These are phyloP conservation scores for Bryconaethiops microstoma DNA, from an alignment of 2,797 vertebrate species.

Conservation along the genomic window DNA sequence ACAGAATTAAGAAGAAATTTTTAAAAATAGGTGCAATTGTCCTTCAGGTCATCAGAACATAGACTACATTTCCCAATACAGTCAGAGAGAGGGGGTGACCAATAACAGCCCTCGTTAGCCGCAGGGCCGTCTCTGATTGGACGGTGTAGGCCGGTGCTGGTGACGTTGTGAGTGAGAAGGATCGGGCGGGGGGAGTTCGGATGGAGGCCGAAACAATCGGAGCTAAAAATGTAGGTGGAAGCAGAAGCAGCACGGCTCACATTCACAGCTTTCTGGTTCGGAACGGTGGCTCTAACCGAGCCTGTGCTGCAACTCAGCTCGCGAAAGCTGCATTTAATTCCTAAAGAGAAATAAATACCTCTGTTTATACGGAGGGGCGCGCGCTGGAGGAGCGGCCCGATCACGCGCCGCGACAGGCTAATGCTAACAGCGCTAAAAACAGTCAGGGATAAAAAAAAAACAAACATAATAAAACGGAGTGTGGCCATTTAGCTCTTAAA, in stretches of 20 bases:
- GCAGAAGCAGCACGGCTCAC: background rate
- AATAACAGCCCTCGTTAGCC: background rate
- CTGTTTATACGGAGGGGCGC: background rate
- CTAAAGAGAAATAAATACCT: background rate
- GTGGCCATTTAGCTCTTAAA: background rate
- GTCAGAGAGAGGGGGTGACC: background rate
- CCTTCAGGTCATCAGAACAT: too few species aligned
- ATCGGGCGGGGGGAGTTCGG: constrained; percentile 21
- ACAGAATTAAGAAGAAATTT: background rate
- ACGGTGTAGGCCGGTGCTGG: background rate
- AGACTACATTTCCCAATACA: background rate
- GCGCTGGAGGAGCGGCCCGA: constrained; percentile 5
- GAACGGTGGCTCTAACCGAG: background rate
- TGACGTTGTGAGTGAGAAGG: background rate
- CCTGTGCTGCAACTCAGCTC: background rate
- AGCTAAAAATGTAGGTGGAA: constrained; percentile 5
- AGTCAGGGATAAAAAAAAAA: background rate
- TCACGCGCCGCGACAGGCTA: constrained; percentile 10
- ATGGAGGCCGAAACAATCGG: constrained; percentile 32
- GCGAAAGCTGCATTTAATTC: background rate
- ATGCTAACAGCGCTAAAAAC: background rate
- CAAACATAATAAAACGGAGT: background rate
- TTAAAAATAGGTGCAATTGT: background rate
- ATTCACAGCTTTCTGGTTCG: background rate
- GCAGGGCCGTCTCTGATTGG: background rate